Base-by-base conservation (phyloP, 2,797 vertebrate species). In the Danio kyathit region DNA sequence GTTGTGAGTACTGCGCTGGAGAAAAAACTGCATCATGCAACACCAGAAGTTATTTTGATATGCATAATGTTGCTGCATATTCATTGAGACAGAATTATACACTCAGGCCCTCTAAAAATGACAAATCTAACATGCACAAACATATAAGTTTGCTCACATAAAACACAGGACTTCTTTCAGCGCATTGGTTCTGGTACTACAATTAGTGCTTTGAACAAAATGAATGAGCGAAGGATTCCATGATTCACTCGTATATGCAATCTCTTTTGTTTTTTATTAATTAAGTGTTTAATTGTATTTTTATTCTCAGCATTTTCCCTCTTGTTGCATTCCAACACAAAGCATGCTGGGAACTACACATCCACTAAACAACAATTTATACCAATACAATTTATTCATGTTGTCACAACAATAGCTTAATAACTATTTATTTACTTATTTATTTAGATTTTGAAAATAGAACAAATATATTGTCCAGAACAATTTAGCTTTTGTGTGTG, bases 1-100 rank as follows among this genome's bases (percentile, higher is more conserved):
- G 54, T 78, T 70, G 3, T 78, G 65, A 40, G 69, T 44, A 71
- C 4, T 72, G 57, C 49, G 48, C 38, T 19, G 38, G 21, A 69
- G 67, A 79, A 57, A 51, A 17, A 17, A 60, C 7, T 46, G 40
- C 5, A 3, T 69, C 44, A 40, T 19, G 46, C 19, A 49, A 17
- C 44, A 29, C 19, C 17, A 57, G 2, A 11, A 38, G 29, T 60
- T 14, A 2, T 49, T 38, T 44, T 61, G 5, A 57, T 44, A 44
- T 56, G 29, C 6, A 59, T 40, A 12, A 61, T 61, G 56, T 60
- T 17, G 60, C 1, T 17, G 6, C 52, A 44, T 29, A 29, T n/a
- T 46, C 8, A 46, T 54, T 17, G 29, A 44, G 40, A 12, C n/a
- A 52, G 12, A n/a, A 57, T 41, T 54, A 6, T n/a, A 71, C 16